Conservation (phyloP, 1,140 invertebrate genomes). For the Drosophila paulistorum region DNA sequence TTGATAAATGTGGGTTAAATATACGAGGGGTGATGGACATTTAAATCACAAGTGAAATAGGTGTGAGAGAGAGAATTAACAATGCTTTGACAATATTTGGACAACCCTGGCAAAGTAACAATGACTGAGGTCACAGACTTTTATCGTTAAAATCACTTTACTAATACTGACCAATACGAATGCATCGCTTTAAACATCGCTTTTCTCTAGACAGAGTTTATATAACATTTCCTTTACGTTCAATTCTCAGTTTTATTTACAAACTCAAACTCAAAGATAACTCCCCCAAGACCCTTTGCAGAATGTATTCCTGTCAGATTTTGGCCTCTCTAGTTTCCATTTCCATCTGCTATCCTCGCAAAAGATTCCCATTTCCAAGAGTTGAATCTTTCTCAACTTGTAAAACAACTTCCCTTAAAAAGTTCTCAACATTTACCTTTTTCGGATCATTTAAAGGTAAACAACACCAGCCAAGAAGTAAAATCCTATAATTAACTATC, state of each 20-base stretch:
- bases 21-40: neutral
- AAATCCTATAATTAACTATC: slow-evolving; percentile 68
- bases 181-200: no score
- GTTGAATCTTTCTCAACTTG: slow-evolving; percentile 9
- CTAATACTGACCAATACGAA: no score
- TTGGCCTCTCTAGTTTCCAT: neutral
- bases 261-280: neutral
- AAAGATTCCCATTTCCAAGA: neutral
- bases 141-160: no score
- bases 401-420: slow-evolving; percentile 17
- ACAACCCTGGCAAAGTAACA: no score
- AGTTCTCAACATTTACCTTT: slow-evolving; percentile 7
- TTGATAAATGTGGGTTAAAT: neutral
- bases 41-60: slow-evolving; percentile 14
- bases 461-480: slow-evolving; percentile 29
- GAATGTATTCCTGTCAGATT: neutral
- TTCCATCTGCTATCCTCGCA: neutral
- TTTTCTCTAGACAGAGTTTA: neutral
- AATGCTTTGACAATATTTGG: no score
- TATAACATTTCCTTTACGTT: neutral
- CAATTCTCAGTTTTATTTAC: neutral
- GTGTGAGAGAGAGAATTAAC: neutral
- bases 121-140: no score
- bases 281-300: neutral
- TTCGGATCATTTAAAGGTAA: slow-evolving; percentile 30